Base-by-base conservation (phyloP, 2,888 invertebrate species). In the Norana najaformis region DNA sequence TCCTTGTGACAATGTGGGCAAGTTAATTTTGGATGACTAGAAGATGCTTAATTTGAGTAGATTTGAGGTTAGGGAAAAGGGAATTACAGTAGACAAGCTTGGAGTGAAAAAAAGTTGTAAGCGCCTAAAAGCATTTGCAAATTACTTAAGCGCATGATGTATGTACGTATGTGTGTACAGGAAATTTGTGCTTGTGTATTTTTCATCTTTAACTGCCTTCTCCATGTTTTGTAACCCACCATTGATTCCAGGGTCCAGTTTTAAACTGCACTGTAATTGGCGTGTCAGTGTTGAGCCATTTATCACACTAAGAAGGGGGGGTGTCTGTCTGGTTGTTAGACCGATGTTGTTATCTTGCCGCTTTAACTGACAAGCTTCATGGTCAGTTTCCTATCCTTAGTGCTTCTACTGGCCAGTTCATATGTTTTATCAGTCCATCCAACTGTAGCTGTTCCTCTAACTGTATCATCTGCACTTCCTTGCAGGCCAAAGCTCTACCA, bases 91-190 rank as follows among this genome's bases (percentile, higher is more conserved):
- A n/a, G n/a, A n/a, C n/a, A n/a, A n/a, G n/a, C n/a, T n/a, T n/a
- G n/a, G n/a, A n/a, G n/a, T n/a, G n/a, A n/a, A n/a, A n/a, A n/a
- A n/a, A n/a, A n/a, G n/a, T n/a, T n/a, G n/a, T n/a, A n/a, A n/a
- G 13, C 16, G n/a, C n/a, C 30, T n/a, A 5, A 30, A n/a, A n/a
- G n/a, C 30, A 69, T 69, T 69, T 69, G 30, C 69, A 30, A 47
- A 47, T 69, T 69, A 69, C n/a, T 30, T 30, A 69, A 69, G 69
- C n/a, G n/a, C 69, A 69, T n/a, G n/a, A n/a, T 69, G 69, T 69
- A 69, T 69, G 69, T 69, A n/a, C 69, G n/a, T n/a, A n/a, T 69
- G 69, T 69, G n/a, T 69, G 69, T 69, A n/a, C 69, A 69, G 69
- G 11, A n/a, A 69, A 69, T n/a, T 69, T 69, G 69, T 69, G 69